A percentile compares a stretch with the other conserved stretches of the same genome.
phyloP scores from a whole-genome alignment of 2,113 vertebrate species.

The Rhineura floridana region DNA sequence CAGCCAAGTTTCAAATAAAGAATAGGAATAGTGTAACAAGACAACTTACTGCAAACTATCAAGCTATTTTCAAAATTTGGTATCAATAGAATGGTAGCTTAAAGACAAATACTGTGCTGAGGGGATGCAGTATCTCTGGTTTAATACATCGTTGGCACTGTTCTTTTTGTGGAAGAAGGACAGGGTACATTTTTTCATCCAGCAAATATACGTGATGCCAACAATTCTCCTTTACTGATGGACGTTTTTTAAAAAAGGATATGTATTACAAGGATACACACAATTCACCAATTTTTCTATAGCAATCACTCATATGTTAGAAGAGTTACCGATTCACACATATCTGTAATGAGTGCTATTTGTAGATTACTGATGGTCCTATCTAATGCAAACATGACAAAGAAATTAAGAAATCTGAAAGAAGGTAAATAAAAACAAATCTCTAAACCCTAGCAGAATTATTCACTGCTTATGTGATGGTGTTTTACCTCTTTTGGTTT shows the following conservation, averaged over 20 bases:
- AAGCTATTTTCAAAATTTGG: not conserved
- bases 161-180: not conserved
- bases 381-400: not conserved
- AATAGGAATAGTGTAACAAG: not conserved
- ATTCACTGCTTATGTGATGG: slow-evolving; percentile 35
- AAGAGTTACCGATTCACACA: not conserved
- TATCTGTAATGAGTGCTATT: not conserved
- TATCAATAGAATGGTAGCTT: not conserved
- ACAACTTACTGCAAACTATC: not conserved
- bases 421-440: not conserved
- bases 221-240: not conserved
- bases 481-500: slow-evolving; percentile 59
- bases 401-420: not conserved
- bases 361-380: not conserved
- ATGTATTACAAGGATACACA: not conserved
- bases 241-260: not conserved
- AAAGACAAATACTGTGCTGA: not conserved
- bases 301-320: not conserved
- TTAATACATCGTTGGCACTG: not conserved
- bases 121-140: not conserved
- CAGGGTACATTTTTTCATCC: not conserved
- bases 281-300: not conserved
- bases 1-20: not conserved
- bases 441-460: slow-evolving; percentile 21
- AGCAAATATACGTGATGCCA: not conserved